Evolutionary conservation across 2,888 invertebrate genomes (phyloP), one percentile per base, ranked within the genome.

Genomic region (Volucella inanis): DNA sequence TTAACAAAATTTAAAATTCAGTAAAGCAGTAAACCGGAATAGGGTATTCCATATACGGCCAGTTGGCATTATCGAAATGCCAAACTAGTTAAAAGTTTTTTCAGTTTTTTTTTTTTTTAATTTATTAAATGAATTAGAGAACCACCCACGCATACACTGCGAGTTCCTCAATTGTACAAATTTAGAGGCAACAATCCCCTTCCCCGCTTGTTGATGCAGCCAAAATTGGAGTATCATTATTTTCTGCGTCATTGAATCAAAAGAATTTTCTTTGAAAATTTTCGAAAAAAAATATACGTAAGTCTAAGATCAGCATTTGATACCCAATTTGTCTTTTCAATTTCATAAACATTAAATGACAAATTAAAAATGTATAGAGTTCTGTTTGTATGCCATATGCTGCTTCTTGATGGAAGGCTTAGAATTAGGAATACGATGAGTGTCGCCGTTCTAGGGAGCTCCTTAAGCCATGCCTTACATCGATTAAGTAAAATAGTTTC

Each of bases 231-330:
- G 39, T 61, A 67, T 39, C 61, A 76, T 54, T 61, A 61, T 18
- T 67, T 61, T 68, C 65, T 67, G 76, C 76, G 50, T 61, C 76
- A 76, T 68, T 76, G 12, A 52, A 52, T 76, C 67, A 67, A 59
- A 59, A 6, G 31, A 31, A n/a, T 12, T 50, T 43, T 52, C 52
- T 67, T 50, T 4, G 14, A 49, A 14, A n/a, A 3, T 3, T n/a
- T 39, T 15, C 12, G 12, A 47, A n/a, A 41, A 71, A 31, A 31
- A n/a, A 41, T 22, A 22, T n/a, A 50, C 71, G 59, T 59, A 71
- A 71, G 31, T 22, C 54, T 14, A 14, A 45, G 22, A 49, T 14
- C 59, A 49, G 70, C 47, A 57, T 47, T 57, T 70, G 18, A 59
- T 22, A 50, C 50, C 54, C 15, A 41, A 41, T 71, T 61, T 41